Evolutionary conservation across 2,888 invertebrate genomes (phyloP).

Genomic region (Dasypogon diadema): DNA sequence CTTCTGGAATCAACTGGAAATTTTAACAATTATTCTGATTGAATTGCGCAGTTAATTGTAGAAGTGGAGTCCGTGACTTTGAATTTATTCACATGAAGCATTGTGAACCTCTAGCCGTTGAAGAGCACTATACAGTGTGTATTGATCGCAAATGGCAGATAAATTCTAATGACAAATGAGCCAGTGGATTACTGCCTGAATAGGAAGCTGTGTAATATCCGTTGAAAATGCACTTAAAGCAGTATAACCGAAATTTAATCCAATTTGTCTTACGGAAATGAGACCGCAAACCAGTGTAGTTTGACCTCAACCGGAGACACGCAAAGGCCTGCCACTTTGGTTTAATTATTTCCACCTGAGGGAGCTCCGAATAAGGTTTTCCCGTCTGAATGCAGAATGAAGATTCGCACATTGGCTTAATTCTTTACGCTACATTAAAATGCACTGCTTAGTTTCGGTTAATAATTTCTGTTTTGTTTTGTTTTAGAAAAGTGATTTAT

Average conservation of each 20-base stretch:
- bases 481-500: constrained; percentile 1
- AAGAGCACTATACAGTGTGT: no score
- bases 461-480: neutral
- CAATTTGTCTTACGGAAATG: neutral
- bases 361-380: constrained; percentile 19
- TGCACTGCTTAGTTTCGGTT: constrained; percentile 23
- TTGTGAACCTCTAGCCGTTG: no score
- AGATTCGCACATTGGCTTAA: neutral
- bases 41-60: no score
- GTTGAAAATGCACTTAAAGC: neutral
- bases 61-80: no score
- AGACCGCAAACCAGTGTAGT: neutral
- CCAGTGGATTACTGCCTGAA: no score
- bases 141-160: no score
- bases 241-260: constrained; percentile 8
- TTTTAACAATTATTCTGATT: no score
- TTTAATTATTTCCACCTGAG: constrained; percentile 42
- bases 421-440: constrained; percentile 43
- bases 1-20: no score
- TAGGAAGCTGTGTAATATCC: neutral
- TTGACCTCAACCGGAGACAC: constrained; percentile 8
- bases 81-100: no score
- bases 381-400: constrained; percentile 12
- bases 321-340: neutral
- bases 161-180: no score